Evolutionary conservation across 2,113 vertebrate genomes (phyloP), one percentile per base, ranked within the genome.

Genomic region (Hippoglossus stenolepis): DNA sequence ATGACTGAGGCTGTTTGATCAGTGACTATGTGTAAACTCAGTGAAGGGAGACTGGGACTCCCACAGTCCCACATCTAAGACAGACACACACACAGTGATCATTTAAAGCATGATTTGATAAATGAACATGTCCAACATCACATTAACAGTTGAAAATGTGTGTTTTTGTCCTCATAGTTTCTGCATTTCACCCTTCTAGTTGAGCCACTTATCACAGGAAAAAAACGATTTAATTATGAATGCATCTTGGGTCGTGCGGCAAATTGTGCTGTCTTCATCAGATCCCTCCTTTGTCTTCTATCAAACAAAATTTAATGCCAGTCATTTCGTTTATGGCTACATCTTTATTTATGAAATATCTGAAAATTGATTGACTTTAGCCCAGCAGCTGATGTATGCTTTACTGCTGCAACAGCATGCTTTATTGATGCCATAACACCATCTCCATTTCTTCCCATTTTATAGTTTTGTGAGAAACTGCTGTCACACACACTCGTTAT

Each of bases 401-500:
- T 88, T 89, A 91, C 86, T 83, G 89, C 88, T 79, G 80, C 81
- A 78, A 75, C 87, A 70, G 87, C 77, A n/a, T 83, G 83, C 80
- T 93, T 93, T 93, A 93, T 92, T 72, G 91, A 73, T 72, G 85
- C 88, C 79, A 80, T 92, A 92, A 92, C 87, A 82, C 77, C 72
- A 80, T 79, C 81, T 82, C 89, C 68, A 62, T 85, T 87, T 87
- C 84, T 74, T 6, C 78, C 66, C 80, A n/a, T 40, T 93, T 93
- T 91, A 92, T 92, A 87, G 88, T 91, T 88, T 69, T 59, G 82
- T 60, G 79, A 53, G 70, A 79, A 90, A 78, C 70, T 87, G 86
- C 85, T 77, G 75, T 77, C 82, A 71, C 84, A 65, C 82, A 69
- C 77, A 57, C 81, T 77, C 57, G 26, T 75, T 87, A 85, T 73